phyloP scores from a whole-genome alignment of 2,888 invertebrate species.

The Drosophila koepferae region DNA sequence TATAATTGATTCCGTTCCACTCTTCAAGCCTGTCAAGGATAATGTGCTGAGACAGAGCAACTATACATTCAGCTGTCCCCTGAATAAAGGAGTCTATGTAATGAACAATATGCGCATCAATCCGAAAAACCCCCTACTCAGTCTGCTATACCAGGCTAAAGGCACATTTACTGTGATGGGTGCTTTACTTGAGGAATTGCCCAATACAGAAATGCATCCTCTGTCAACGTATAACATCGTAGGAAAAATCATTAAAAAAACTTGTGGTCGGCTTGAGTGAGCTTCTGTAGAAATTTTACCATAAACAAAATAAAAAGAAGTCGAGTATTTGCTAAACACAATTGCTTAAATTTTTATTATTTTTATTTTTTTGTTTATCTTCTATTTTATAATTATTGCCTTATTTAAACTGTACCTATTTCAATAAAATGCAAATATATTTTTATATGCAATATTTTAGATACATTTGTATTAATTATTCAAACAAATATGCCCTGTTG shows the following conservation, averaged over 20 bases:
- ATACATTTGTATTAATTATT: background rate
- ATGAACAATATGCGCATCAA: constrained; percentile 67
- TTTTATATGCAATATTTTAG: background rate
- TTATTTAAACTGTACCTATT: background rate
- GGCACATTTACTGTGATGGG: constrained; percentile 56
- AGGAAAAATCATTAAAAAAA: constrained; percentile 55
- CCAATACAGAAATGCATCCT: constrained; percentile 25
- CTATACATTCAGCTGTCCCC: constrained; percentile 69
- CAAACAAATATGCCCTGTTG: background rate
- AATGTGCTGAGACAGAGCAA: constrained; percentile 65
- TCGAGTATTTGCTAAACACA: background rate
- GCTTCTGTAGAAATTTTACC: background rate
- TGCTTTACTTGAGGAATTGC: constrained; percentile 57
- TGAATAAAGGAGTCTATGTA: constrained; percentile 64
- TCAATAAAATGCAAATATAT: background rate
- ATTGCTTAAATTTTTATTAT: background rate
- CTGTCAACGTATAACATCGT: constrained; percentile 60
- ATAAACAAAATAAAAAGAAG: background rate
- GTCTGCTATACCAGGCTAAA: constrained; percentile 59
- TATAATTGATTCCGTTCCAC: constrained; percentile 64
- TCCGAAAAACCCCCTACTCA: constrained; percentile 60
- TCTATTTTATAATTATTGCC: no score
- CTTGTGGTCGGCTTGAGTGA: constrained; percentile 55
- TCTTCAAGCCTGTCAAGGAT: constrained; percentile 66
- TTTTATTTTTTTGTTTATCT: no score